A percentile compares a stretch with the other conserved stretches of the same genome.
Evolutionary conservation across 2,797 vertebrate species (phyloP).

Genomic region (Psittacula derbiana): DNA sequence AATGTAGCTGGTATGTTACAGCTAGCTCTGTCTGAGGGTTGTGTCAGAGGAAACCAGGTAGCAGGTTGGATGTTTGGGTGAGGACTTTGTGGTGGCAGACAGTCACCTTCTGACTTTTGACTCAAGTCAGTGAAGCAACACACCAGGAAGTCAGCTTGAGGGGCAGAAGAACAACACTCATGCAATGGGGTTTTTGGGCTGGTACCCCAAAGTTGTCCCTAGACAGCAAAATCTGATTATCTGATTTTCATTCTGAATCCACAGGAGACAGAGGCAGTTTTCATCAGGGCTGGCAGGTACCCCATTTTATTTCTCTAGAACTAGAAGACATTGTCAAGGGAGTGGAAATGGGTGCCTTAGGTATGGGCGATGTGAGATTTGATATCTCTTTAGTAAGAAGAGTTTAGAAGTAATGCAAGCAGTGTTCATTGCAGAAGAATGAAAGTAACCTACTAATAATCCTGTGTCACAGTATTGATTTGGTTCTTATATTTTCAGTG

Average conservation of each 20-base stretch:
- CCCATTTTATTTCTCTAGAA: neutral
- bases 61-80: neutral
- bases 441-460: neutral
- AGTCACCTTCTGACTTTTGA: neutral
- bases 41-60: neutral
- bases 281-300: neutral
- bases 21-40: neutral
- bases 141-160: neutral
- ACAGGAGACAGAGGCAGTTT: neutral
- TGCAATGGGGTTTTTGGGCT: neutral
- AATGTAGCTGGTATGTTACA: neutral
- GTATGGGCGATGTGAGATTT: neutral
- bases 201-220: neutral
- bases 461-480: constrained; percentile 27
- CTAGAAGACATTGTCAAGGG: neutral
- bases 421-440: neutral
- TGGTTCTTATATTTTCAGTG: constrained; percentile 3
- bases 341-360: neutral
- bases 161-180: neutral
- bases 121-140: neutral
- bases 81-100: neutral
- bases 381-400: neutral
- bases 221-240: neutral
- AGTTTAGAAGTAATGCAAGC: neutral
- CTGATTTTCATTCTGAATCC: neutral